Evolutionary conservation across 2,888 invertebrate species (phyloP), one percentile per base, ranked within the genome.

Genomic region (Melolontha melolontha): DNA sequence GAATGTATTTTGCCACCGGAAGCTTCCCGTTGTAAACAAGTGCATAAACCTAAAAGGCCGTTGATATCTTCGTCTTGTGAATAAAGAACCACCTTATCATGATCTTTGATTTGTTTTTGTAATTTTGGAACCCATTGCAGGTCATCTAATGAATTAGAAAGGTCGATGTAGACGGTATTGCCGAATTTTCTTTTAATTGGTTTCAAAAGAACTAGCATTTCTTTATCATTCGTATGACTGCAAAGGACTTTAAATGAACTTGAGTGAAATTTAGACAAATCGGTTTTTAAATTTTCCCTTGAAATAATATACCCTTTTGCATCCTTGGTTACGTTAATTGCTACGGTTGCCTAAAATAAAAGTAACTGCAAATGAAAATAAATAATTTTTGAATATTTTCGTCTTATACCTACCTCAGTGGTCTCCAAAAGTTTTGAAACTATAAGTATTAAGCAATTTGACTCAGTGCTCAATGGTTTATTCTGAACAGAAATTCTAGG

Each of bases 11-110:
- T 80, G 22, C 52, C 87, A 5, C 64, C 66, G 7, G 63, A 50
- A 2, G 70, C 52, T 78, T 96, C 96, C 75, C 87, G 91, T 67
- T 92, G 87, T 39, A 97, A 81, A 80, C 96, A 97, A 75, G 96
- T 96, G 0, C 94, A 89, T 64, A 97, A 83, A 8, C 97, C 97
- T 17, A 96, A 80, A 0, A 96, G 84, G 17, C 97, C 97, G 77
- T 88, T 92, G 10, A 89, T 84, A 6, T 85, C 84, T 63, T 90
- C 89, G 71, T 88, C 87, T 70, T 86, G 69, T 10, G 66, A 54
- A 47, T 67, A 72, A 17, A 92, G 89, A 0, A 96, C 80, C 0
- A 92, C n/a, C 2, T 34, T 27, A 1, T 51, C 42, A 52, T 49
- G 12, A 6, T n/a, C 41, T 11, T 62, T 70, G 49, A 51, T 40